Conservation (phyloP, 2,797 vertebrate species). For the Myotis pilosus region DNA sequence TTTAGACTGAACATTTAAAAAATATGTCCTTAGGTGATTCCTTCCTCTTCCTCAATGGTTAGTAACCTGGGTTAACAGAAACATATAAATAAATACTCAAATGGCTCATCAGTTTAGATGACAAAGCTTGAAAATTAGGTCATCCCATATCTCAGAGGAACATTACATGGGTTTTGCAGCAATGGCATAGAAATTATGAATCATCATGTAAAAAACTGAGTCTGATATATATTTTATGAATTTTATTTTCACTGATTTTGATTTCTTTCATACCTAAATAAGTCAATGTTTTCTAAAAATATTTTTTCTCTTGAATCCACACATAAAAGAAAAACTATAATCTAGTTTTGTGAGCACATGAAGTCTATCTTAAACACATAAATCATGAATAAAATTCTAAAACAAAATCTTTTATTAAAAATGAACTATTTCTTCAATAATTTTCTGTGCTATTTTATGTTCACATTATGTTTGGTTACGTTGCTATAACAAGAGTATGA, state of each 20-base stretch:
- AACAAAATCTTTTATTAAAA: constrained; percentile 40
- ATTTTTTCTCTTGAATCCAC: neutral
- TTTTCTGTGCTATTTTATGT: neutral
- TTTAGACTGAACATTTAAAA: constrained; percentile 38
- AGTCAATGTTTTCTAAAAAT: neutral
- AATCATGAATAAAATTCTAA: constrained; percentile 46
- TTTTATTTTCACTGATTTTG: constrained; percentile 29
- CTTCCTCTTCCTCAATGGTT: constrained; percentile 23
- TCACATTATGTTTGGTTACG: neutral
- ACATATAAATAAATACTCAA: neutral
- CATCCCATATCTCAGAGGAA: neutral
- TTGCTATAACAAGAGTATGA: neutral
- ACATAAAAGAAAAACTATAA: constrained; percentile 46
- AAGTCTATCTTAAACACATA: neutral
- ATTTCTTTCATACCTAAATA: constrained; percentile 43
- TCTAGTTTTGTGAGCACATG: neutral
- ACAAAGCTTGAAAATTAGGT: constrained; percentile 32
- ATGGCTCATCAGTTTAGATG: neutral
- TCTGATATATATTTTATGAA: constrained; percentile 37
- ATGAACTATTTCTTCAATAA: neutral
- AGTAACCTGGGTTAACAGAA: neutral
- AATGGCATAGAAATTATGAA: neutral
- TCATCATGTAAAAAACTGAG: constrained; percentile 20
- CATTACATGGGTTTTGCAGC: neutral
- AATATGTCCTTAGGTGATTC: neutral